Evolutionary conservation across 2,113 vertebrate species (phyloP).

Genomic region (cat (Felis catus)): DNA sequence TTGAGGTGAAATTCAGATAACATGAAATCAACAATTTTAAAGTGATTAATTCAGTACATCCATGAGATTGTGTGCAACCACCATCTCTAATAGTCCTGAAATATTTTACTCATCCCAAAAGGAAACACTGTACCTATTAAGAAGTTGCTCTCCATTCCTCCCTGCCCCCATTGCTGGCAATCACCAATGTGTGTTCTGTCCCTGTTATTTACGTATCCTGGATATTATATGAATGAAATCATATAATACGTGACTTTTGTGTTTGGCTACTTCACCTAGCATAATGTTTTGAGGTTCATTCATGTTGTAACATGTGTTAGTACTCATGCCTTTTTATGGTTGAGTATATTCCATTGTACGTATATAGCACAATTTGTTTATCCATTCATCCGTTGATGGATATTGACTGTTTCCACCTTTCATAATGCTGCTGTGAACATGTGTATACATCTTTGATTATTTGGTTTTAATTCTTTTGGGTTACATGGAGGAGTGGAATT

Average conservation of each 20-base stretch:
- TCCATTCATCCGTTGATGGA: not conserved
- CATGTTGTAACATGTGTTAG: not conserved
- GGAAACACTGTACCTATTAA: not conserved
- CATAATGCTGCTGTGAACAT: not conserved
- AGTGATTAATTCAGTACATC: not conserved
- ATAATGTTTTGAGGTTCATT: not conserved
- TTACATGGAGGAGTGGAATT: not conserved
- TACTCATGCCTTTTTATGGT: not conserved
- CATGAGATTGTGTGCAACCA: not conserved
- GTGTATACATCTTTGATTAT: not conserved
- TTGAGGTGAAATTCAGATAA: not conserved
- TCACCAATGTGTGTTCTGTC: not conserved
- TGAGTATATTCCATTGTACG: not conserved
- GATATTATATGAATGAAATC: not conserved
- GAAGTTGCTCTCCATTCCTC: not conserved
- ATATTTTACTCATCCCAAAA: no score
- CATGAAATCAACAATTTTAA: not conserved
- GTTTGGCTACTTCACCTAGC: no score
- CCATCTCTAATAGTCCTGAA: no score
- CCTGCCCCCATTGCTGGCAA: not conserved
- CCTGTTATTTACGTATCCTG: not conserved
- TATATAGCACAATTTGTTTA: not conserved
- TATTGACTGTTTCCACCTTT: not conserved
- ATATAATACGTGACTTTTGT: no score
- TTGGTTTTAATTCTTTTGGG: not conserved